Percentiles rank a stretch among this genome's conserved stretches.
Evolutionary conservation across 1,140 invertebrate species (phyloP).

Genomic region (Psix sp.): DNA sequence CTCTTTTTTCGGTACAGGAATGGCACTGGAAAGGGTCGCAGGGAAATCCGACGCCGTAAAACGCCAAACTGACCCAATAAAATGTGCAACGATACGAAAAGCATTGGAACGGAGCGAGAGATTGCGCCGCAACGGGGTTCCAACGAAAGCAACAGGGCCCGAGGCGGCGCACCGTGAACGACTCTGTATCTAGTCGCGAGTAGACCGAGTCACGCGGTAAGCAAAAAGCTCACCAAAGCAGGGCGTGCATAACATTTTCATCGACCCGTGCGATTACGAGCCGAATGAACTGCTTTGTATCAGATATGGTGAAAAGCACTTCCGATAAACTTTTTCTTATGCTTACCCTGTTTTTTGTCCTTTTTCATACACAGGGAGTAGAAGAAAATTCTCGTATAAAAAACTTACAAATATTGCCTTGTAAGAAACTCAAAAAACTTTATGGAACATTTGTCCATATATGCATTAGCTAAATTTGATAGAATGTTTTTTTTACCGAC

Average conservation of each 20-base stretch:
- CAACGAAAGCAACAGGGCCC: slow-evolving; percentile 50
- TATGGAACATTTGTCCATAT: too few relatives aligned
- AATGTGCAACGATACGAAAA: slow-evolving; percentile 39
- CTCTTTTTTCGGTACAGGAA: slow-evolving; percentile 14
- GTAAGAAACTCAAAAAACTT: too few relatives aligned
- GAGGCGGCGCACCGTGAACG: slow-evolving; percentile 42
- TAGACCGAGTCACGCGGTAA: slow-evolving; percentile 49
- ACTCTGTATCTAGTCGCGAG: slow-evolving; percentile 40
- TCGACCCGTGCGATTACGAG: slow-evolving; percentile 31
- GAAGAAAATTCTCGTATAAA: too few relatives aligned
- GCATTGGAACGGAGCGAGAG: slow-evolving; percentile 32
- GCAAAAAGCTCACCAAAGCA: slow-evolving; percentile 24
- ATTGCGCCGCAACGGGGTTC: slow-evolving; percentile 46
- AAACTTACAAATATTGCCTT: too few relatives aligned
- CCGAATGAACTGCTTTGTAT: slow-evolving; percentile 10
- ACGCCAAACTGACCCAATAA: slow-evolving; percentile 52
- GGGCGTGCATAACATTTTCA: slow-evolving; percentile 47
- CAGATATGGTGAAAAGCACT: too few relatives aligned
- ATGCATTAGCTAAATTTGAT: too few relatives aligned
- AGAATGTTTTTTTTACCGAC: too few relatives aligned
- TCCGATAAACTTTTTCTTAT: too few relatives aligned
- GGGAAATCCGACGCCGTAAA: slow-evolving; percentile 47
- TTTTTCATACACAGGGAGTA: too few relatives aligned
- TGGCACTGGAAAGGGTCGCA: slow-evolving; percentile 35
- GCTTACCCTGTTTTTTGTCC: too few relatives aligned